Conservation (phyloP, 1,140 invertebrate species). For the Magallana angulata region DNA sequence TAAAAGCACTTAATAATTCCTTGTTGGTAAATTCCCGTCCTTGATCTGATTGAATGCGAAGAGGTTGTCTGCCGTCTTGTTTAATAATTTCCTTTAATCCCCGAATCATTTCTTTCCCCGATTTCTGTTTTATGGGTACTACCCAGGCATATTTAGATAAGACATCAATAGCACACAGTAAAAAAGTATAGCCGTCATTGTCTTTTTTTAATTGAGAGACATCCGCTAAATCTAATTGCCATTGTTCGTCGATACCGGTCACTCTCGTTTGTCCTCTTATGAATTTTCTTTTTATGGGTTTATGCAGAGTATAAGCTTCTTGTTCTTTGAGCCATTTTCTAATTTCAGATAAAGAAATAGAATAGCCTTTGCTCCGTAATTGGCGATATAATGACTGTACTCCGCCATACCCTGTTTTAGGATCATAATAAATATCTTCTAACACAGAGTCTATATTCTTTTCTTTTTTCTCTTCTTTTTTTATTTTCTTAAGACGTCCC, state of each 20-base stretch:
- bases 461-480: too few species aligned
- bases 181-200: neutral
- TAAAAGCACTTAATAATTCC: neutral
- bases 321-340: neutral
- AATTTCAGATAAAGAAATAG: neutral
- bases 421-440: neutral
- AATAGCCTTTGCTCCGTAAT: neutral
- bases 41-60: neutral
- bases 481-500: too few species aligned
- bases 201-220: neutral
- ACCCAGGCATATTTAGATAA: conserved; percentile 24
- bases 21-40: neutral
- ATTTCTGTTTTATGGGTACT: conserved; percentile 6
- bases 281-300: neutral
- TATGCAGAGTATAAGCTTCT: neutral
- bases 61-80: neutral
- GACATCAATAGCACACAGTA: conserved; percentile 20
- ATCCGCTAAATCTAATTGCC: neutral
- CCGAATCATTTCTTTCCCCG: conserved; percentile 9
- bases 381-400: neutral
- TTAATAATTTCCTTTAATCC: neutral
- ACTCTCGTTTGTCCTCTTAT: neutral
- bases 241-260: neutral
- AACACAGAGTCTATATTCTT: neutral
- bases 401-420: neutral